Base-by-base conservation (phyloP, 2,113 vertebrate species). In the Pandion haliaetus region DNA sequence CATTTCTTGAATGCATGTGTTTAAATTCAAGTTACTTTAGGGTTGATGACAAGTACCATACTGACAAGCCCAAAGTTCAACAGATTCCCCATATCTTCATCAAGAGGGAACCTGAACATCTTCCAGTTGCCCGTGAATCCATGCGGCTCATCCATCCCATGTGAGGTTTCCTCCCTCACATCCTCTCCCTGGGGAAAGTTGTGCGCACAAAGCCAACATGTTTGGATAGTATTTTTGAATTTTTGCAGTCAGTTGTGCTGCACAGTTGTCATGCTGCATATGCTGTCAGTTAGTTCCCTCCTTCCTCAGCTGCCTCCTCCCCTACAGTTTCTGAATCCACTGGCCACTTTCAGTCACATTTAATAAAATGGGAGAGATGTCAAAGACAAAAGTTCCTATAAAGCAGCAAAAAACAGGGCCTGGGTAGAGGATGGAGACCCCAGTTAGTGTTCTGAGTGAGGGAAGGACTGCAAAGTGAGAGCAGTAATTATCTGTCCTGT, bases 361-460 rank as follows among this genome's bases (percentile, higher is more conserved):
- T 59, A 29, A 38, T 57, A 62, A 62, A 66, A 29, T 20, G 23
- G 16, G 42, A 55, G 47, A 55, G 29, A 26, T 26, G 31, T 18
- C 5, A 66, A 70, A 78, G n/a, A 57, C 16, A 45, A 79, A n/a
- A 7, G 8, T n/a, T 66, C 32, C 42, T 42, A 50, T 34, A 70
- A 92, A 82, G n/a, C 14, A 45, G 11, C 4, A 7, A 89, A 91
- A 92, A 38, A 0, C 32, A 50, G 16, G 31, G 17, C 8, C 63
- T 67, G 25, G 3, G 11, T 23, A 42, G 67, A 58, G 21, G 10
- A 73, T 0, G 0, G 44, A 72, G 6, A 82, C 3, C 3, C 7
- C 69, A 47, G 16, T 47, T 76, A 66, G 6, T 17, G 50, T 91
- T 45, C 42, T 59, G 52, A 58, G 15, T 28, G 44, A 86, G 52